These are phyloP conservation scores for Lagodon rhomboides DNA, from an alignment of 2,797 vertebrate species.

Conservation along the genomic window DNA sequence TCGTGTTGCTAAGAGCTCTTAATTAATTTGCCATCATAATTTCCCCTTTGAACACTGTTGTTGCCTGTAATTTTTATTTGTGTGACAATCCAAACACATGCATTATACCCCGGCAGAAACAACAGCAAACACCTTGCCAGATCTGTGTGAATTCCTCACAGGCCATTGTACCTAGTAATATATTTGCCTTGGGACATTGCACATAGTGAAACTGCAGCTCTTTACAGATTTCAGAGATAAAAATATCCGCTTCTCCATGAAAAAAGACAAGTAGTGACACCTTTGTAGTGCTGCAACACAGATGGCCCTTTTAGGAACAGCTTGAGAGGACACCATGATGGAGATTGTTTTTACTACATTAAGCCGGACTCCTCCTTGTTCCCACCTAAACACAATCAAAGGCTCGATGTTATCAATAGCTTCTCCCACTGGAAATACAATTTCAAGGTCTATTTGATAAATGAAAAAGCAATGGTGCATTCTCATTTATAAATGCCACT, in stretches of 20 bases:
- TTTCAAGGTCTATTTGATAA: slow-evolving; percentile 79
- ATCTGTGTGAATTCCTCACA: slow-evolving; percentile 1
- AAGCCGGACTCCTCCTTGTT: slow-evolving; percentile 41
- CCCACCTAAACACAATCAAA: slow-evolving; percentile 71
- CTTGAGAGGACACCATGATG: slow-evolving; percentile 60
- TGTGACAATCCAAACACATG: not conserved
- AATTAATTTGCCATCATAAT: not conserved
- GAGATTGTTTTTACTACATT: slow-evolving; percentile 67
- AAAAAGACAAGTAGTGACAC: slow-evolving; percentile 34
- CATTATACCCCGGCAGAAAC: not conserved
- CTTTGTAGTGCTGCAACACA: slow-evolving; percentile 49
- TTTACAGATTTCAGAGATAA: slow-evolving; percentile 23
- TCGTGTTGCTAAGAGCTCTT: not conserved
- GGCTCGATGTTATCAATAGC: slow-evolving; percentile 61
- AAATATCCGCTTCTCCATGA: slow-evolving; percentile 30
- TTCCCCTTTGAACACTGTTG: no score
- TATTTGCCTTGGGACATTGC: slow-evolving; percentile 8
- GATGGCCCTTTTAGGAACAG: slow-evolving; percentile 62
- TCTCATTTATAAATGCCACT: slow-evolving; percentile 49
- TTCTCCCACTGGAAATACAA: slow-evolving; percentile 73
- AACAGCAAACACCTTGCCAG: not conserved
- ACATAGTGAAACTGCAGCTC: slow-evolving; percentile 7
- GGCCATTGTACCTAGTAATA: not conserved
- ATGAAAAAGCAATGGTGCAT: slow-evolving; percentile 60
- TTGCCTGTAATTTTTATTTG: not conserved